Evolutionary conservation across 2,888 invertebrate species (phyloP), one percentile per base, ranked within the genome.

Genomic region (Lamellibrachia columna): DNA sequence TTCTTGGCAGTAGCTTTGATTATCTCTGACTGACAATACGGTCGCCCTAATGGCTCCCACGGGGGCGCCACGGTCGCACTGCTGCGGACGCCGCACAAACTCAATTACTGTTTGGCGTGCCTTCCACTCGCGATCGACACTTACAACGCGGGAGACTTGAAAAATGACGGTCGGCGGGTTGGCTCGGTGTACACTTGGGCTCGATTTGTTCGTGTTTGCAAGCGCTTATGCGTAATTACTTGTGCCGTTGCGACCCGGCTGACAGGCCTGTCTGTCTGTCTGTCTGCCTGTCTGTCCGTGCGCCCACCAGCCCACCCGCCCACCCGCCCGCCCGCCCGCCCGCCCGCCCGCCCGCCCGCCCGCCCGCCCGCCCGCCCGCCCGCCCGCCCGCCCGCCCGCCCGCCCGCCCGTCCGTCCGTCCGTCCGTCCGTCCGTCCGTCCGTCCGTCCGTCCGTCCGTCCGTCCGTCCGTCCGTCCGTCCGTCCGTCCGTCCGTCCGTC

Each of bases 141-240:
- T 75, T 75, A 75, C 75, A 22, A n/a, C 3, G 75, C 75, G 75
- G 22, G 22, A 75, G 75, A 75, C 75, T 75, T 75, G 22, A 75
- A 75, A 75, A 75, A 75, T 75, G 75, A 75, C 75, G 75, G 75
- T 11, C 75, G 22, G 4, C 75, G 22, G 75, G 75, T 75, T n/a
- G 75, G n/a, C 75, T 75, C 2, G 4, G 11, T 6, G 75, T 75
- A 75, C 75, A 75, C 75, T 75, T 75, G 75, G 75, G 75, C 22
- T 75, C 75, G 75, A 75, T 75, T 75, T 75, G 75, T 75, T 75
- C 75, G 75, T 75, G 75, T 75, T 75, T 75, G 75, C 75, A 75
- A 75, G 75, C 75, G 75, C 75, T 75, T 75, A 75, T 75, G 75
- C 75, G 22, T 75, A 75, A 75, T 75, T 75, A 75, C 75, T 75